Base-by-base conservation (phyloP, 30 jellyfish, hydroid and myxozoan genomes). In the Cassiopea xamachana region DNA sequence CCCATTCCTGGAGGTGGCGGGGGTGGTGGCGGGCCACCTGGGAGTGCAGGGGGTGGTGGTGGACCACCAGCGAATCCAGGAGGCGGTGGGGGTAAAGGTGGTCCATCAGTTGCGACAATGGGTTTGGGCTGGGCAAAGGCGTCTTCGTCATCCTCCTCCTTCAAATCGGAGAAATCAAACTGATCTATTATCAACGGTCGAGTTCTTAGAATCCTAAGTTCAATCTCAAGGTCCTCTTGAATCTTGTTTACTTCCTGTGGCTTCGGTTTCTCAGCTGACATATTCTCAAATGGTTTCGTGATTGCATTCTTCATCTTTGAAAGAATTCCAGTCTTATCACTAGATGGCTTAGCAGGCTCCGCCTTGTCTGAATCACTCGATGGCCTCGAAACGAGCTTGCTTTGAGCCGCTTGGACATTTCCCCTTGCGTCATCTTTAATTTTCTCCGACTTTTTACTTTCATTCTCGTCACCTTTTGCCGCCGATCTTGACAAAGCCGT, bases 1-100 rank as follows among this genome's bases (percentile, higher is more conserved):
- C 88, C 93, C 74, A 74, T 19, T 14, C 96, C 96, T 19, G 98
- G 98, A 1, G 98, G 98, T n/a, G 98, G 99, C 7, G 99, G 99
- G 8, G 96, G 96, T 3, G 96, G 97, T 3, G 92, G 83, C 6
- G 84, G 80, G 55, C 80, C 80, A 3, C 58, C 80, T 18, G 91
- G 75, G 44, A 75, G 67, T 64, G 90, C 92, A 55, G 98, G 97
- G 6, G 98, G 98, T 18, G 98, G 98, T 71, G 80, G 77, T 59
- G 82, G 77, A 44, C 77, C 77, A 7, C 46, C 77, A 8, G 39
- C 39, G 39, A 27, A 27, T 27, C 39, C 39, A 27, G 39, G 64
- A 55, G 64, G 64, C 12, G 12, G 12, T 15, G 98, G 98, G 10
- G 98, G 98, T 12, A 92, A 90, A 18, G 93, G 97, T 6, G 94